Evolutionary conservation across 2,888 invertebrate species (phyloP), one percentile per base, ranked within the genome.

Genomic region (Margaritifera margaritifera): DNA sequence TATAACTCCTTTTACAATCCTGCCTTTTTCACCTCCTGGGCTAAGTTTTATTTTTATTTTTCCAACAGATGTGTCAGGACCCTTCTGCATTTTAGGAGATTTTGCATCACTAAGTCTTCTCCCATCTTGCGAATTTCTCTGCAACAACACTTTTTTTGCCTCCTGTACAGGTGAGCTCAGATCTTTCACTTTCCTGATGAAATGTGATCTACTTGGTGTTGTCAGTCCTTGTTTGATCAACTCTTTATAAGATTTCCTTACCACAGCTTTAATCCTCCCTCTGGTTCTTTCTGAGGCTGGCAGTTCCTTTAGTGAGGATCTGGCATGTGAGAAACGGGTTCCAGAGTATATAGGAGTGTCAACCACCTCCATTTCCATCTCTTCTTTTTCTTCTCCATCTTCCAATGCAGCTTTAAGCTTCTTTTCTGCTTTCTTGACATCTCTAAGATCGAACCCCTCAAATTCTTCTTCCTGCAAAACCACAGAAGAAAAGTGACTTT

Each of bases 401-500:
- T 72, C 69, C 19, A 73, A 24, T 54, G 68, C 63, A 20, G 66
- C 70, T 42, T 70, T 65, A 19, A 80, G 66, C 56, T 75, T 78
- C 25, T 75, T 75, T 72, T 80, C 80, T 60, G 82, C 80, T 50
- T 64, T 64, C 31, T 68, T 65, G 20, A 86, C 75, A 58, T 87
- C 86, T 61, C 69, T 62, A 25, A 60, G 61, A 20, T 82, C 75
- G 72, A 87, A 88, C 6, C 88, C 88, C 61, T 81, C 79, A 81
- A 87, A 88, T 42, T 87, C 86, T 69, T 87, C 85, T 19, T 85
- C 86, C 86, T 87, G 72, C 11, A 71, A 79, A 71, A 27, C 61
- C 18, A 27, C 22, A 61, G n/a, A 59, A 66, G 60, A 20, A 62
- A 24, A 55, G 55, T n/a, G 56, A 19, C 42, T 22, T 69, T 60